These are phyloP conservation scores for Nipponia nippon DNA, from an alignment of 2,113 vertebrate species.

Conservation along the genomic window DNA sequence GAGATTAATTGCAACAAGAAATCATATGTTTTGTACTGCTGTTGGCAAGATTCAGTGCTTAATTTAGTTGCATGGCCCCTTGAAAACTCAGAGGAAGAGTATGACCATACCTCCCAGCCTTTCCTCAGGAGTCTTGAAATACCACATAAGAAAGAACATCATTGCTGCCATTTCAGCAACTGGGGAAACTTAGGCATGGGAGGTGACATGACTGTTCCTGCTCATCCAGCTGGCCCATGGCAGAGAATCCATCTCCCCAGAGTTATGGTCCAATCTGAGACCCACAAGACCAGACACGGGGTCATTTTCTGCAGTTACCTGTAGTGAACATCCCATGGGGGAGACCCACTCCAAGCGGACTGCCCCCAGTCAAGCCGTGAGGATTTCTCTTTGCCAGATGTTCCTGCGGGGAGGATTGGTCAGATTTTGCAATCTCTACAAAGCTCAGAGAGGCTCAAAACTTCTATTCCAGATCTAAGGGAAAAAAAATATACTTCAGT, in stretches of 20 bases:
- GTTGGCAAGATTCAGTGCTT: background rate
- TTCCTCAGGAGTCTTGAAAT: background rate
- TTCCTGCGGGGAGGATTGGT: background rate
- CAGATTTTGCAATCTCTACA: background rate
- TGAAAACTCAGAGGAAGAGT: background rate
- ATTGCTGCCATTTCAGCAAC: background rate
- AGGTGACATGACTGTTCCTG: background rate
- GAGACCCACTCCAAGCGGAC: accelerated
- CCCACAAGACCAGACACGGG: background rate
- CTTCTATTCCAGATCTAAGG: background rate
- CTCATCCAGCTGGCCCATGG: background rate
- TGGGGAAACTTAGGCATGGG: background rate
- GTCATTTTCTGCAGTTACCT: background rate
- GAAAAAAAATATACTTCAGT: background rate
- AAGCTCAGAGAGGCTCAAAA: background rate
- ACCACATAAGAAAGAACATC: background rate
- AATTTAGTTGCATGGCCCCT: background rate
- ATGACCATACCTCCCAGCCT: background rate
- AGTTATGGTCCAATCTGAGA: background rate
- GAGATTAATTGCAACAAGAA: background rate
- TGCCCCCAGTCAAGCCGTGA: accelerated
- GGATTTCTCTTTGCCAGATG: background rate
- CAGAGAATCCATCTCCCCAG: background rate
- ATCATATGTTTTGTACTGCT: background rate
- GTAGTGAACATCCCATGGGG: background rate